Conservation (phyloP, 2,113 vertebrate species). For the Tragulus kanchil region DNA sequence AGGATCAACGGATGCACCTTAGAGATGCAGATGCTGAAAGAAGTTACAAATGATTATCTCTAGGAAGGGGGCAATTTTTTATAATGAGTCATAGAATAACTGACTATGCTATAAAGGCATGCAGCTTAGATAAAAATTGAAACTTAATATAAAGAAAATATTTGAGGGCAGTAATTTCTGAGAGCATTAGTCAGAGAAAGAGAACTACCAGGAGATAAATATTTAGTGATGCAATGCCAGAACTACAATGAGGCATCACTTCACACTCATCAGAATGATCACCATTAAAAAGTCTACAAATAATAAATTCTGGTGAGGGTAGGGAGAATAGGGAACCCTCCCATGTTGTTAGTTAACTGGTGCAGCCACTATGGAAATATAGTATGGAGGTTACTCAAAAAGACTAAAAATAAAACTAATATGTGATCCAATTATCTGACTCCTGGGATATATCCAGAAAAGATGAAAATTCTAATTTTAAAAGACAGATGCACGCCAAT, state of each 20-base stretch:
- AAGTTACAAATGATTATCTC: background rate
- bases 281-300: background rate
- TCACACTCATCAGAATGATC: background rate
- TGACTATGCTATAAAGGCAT: background rate
- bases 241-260: background rate
- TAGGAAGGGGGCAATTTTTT: background rate
- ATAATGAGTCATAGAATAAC: background rate
- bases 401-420: background rate
- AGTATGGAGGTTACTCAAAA: background rate
- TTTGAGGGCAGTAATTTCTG: background rate
- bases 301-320: background rate
- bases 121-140: slow-evolving; percentile 11
- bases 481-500: no score
- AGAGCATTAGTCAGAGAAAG: background rate
- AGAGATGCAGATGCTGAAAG: background rate
- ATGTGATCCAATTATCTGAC: background rate
- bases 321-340: background rate
- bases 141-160: background rate
- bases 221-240: background rate
- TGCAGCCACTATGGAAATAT: background rate
- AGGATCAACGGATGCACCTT: background rate
- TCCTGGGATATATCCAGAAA: background rate
- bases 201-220: background rate
- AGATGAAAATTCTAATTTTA: background rate
- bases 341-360: background rate